Evolutionary conservation across 37 sponge, comb jelly and placozoan genomes (phyloP), one percentile per base, ranked within the genome.

Genomic region (Cladorhizidae sp.): DNA sequence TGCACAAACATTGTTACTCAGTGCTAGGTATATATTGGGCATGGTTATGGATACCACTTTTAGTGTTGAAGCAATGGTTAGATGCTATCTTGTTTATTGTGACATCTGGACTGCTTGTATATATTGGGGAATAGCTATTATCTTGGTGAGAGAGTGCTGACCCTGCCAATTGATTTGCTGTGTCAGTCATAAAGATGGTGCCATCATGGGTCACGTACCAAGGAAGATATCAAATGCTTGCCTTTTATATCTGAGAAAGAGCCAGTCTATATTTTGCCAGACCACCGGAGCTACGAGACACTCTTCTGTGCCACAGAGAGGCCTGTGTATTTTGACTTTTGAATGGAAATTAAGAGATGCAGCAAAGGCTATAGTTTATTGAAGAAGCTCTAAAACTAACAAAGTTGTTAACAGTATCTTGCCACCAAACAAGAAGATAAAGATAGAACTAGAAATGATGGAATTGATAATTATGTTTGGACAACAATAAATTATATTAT

Each of bases 101-200:
- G 78, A 77, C 49, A 77, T 85, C 32, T 85, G 86, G 79, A 68
- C 28, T 70, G 79, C 79, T n/a, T n/a, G n/a, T n/a, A 59, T 59
- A 32, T 17, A 55, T 77, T 20, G 61, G 55, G 21, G 73, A 85
- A 37, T 64, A 54, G 42, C 42, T 85, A 20, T 37, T 20, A 22
- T 78, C 79, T 78, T 17, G 61, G 32, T 43, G 78, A 35, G 73
- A 85, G 51, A 35, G 7, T 33, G 32, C 29, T 28, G 78, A 85
- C 73, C 29, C 57, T 32, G 8, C 26, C 11, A 65, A 85, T 25
- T 72, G 72, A 22, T 78, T 78, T 38, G 86, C 86, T 78, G 63
- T 70, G 32, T 71, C 76, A 36, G 57, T n/a, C n/a, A 62, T 41
- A 84, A 51, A 55, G 67, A 22, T 12, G 57, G 28, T 38, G 63